Conservation (phyloP, 2,113 vertebrate genomes). For the Petaurus breviceps region DNA sequence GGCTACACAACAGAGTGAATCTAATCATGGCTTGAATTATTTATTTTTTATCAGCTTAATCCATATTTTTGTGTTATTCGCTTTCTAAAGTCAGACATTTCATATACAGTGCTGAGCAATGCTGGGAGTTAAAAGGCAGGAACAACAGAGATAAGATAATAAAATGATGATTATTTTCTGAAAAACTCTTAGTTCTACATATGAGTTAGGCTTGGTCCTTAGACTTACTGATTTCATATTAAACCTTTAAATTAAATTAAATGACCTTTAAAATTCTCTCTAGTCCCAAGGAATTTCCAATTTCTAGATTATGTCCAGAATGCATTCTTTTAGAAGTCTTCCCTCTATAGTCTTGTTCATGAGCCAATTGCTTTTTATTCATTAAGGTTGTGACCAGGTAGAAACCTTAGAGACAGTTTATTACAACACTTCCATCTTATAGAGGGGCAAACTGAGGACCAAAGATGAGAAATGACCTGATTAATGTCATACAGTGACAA, state of each 20-base stretch:
- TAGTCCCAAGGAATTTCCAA: conserved; percentile 18
- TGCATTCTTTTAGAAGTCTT: conserved; percentile 25
- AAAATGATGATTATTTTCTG: conserved; percentile 79
- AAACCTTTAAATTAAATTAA: conserved; percentile 43
- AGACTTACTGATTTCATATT: conserved; percentile 72
- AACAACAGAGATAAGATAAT: conserved; percentile 78
- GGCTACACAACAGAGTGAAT: conserved; percentile 83
- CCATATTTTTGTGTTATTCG: conserved; percentile 83
- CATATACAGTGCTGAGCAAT: conserved; percentile 72
- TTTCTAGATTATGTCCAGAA: neutral
- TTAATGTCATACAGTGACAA: neutral
- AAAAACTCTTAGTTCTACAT: conserved; percentile 70
- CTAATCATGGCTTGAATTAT: conserved; percentile 86
- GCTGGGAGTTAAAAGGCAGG: conserved; percentile 69
- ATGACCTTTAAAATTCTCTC: conserved; percentile 25
- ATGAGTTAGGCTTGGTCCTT: conserved; percentile 68
- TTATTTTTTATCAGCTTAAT: conserved; percentile 83
- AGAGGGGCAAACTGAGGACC: neutral
- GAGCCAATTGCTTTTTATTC: neutral
- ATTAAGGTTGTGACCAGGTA: neutral
- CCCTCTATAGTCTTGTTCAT: neutral
- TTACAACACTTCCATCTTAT: neutral
- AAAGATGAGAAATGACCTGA: neutral
- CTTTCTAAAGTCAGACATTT: conserved; percentile 76
- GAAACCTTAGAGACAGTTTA: neutral